Base-by-base conservation (phyloP, 2,888 invertebrate species). In the Philereme vetulata region DNA sequence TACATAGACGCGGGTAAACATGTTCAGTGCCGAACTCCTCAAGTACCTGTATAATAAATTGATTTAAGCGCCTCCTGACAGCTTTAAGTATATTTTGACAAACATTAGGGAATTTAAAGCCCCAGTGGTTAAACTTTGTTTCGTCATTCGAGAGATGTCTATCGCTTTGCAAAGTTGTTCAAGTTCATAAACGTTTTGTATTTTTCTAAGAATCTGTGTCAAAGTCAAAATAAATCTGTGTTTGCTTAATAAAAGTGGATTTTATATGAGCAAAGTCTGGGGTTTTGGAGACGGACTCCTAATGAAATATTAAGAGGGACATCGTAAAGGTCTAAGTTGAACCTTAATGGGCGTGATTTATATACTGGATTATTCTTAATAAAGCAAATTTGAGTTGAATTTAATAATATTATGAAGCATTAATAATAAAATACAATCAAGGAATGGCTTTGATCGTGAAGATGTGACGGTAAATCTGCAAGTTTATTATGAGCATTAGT, bases 21-120 rank as follows among this genome's bases (percentile, higher is more conserved):
- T 81, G 83, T 75, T 80, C 80, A 79, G 77, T 80, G 78, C 76
- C 80, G 77, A 85, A 87, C 85, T 86, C 82, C 81, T 79, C 76
- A 76, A 85, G 86, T 84, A 87, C 85, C 83, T 89, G 86, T 86
- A 86, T 88, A 86, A 89, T 87, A 89, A 90, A 91, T 90, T 90
- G 90, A 90, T 90, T 90, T 90, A 90, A 87, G 89, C 88, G 81
- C 81, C 84, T 87, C 85, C 82, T 85, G 88, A 88, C 90, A 89
- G 85, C 80, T 86, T 85, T 86, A 85, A 89, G 88, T 85, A 85
- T 86, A 84, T 88, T 90, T 87, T 88, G 84, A 86, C 87, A 88
- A 89, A 91, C 87, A 88, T 88, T 84, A 85, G 86, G 86, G 86
- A 89, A 83, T 87, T 83, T 85, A 81, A 88, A 84, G 80, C 85